Percentiles rank a stretch among this genome's conserved stretches.
Conservation (phyloP, 1,140 invertebrate species). For the Brachionus calyciflorus region DNA sequence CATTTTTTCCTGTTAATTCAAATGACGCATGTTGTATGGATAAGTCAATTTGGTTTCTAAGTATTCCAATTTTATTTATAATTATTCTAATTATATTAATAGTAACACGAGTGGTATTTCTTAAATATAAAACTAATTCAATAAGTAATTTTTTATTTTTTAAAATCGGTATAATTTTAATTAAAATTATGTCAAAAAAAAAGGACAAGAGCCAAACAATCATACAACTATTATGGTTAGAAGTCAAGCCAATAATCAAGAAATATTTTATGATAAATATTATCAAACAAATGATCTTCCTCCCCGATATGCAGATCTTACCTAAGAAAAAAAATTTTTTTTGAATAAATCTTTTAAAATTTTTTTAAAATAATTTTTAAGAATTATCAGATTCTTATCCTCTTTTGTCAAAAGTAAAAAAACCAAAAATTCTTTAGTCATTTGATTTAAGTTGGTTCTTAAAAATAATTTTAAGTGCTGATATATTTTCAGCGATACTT, state of each 20-base stretch:
- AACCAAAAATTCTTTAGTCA: too few relatives aligned
- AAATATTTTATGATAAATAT: background rate
- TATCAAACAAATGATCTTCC: background rate
- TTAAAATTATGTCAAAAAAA: too few relatives aligned
- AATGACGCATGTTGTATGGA: background rate
- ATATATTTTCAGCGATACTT: too few relatives aligned
- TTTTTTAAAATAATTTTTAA: too few relatives aligned
- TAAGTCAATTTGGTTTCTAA: background rate
- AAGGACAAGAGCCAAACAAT: too few relatives aligned
- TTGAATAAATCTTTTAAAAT: slow-evolving; percentile 17
- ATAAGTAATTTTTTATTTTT: background rate
- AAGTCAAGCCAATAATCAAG: background rate
- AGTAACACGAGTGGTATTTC: background rate
- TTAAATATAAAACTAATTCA: background rate
- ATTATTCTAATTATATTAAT: background rate
- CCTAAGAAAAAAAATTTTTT: too few relatives aligned
- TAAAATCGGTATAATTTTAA: too few relatives aligned
- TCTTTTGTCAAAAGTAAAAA: too few relatives aligned
- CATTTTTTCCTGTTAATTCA: background rate
- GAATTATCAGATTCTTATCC: too few relatives aligned
- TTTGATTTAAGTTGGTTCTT: too few relatives aligned
- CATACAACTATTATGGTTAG: background rate
- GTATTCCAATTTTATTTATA: background rate
- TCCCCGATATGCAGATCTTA: background rate
- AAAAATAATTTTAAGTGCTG: too few relatives aligned